Evolutionary conservation across 2,797 vertebrate genomes (phyloP), one percentile per base, ranked within the genome.

Genomic region (Poecilia wingei): DNA sequence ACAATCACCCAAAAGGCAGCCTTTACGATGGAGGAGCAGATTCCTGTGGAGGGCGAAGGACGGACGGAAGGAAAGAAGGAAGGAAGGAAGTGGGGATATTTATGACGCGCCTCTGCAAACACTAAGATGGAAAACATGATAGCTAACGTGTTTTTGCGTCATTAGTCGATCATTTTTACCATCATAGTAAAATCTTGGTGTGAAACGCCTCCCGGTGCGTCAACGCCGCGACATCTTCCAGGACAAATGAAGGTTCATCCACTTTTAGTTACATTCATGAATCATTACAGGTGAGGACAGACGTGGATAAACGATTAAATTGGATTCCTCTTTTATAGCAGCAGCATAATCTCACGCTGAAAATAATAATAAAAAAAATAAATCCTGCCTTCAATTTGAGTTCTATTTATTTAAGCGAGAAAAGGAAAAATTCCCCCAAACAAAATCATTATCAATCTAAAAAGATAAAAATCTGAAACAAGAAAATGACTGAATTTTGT

Each of bases 221-320:
- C 6, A 28, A 57, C n/a, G 1, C 0, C 13, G 22, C 18, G 5
- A 57, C 57, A 6, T 28, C 31, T 43, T 41, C 55, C n/a, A 31
- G 41, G 1, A 31, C 61, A 61, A 3, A n/a, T 0, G 1, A 77
- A 71, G 6, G 16, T 33, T 39, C 9, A 68, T 75, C 46, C 55
- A 53, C 43, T 13, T 77, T 79, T 78, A 47, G 91, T 93, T 92
- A 95, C 93, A 94, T 95, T 96, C 92, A 92, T 81, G 78, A 89
- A 75, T 76, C 1, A 59, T 77, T 73, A 25, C 25, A 28, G 25
- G 13, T 4, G 0, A 16, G 25, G 13, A 70, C 41, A 3, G 25
- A 28, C 7, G 68, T 70, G 68, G 6, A 16, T n/a, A 46, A 70
- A 28, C 2, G 0, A 70, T 70, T 69, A 0, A 6, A 43, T 45